A percentile compares a stretch with the other conserved stretches of the same genome.
phyloP scores from a whole-genome alignment of 2,888 invertebrate genomes.

The Aquatica leii region DNA sequence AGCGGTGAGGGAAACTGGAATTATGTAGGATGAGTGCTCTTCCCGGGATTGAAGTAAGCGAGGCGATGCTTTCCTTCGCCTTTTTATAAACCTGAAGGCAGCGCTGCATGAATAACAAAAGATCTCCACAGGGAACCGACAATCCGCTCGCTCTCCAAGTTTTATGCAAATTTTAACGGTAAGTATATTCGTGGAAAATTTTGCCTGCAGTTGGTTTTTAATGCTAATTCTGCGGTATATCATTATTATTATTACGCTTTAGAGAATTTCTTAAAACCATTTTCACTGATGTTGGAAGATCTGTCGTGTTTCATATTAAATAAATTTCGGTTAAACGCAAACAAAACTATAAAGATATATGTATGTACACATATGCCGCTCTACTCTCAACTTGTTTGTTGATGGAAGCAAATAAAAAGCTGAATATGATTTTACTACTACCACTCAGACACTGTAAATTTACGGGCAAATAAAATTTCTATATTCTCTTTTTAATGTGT shows the following conservation, averaged over 20 bases:
- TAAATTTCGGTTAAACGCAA: slow-evolving; percentile 6
- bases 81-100: slow-evolving; percentile 52
- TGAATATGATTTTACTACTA: too few species aligned
- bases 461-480: too few species aligned
- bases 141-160: slow-evolving; percentile 52
- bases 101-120: slow-evolving; percentile 59
- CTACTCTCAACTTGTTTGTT: too few species aligned
- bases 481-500: too few species aligned
- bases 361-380: background rate
- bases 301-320: slow-evolving; percentile 5
- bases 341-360: slow-evolving; percentile 1
- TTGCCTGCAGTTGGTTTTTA: slow-evolving; percentile 41
- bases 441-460: too few species aligned
- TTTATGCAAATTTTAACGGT: slow-evolving; percentile 51
- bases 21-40: slow-evolving; percentile 39
- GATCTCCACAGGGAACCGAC: slow-evolving; percentile 46
- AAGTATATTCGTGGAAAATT: slow-evolving; percentile 38
- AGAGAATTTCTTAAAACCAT: slow-evolving; percentile 22
- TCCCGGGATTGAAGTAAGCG: slow-evolving; percentile 41
- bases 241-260: slow-evolving; percentile 32
- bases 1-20: slow-evolving; percentile 36
- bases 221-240: slow-evolving; percentile 41
- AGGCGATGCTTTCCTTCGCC: slow-evolving; percentile 43
- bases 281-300: slow-evolving; percentile 11
- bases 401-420: too few species aligned